These are phyloP conservation scores for Arothron firmamentum DNA, from an alignment of 2,113 vertebrate genomes.

Conservation along the genomic window DNA sequence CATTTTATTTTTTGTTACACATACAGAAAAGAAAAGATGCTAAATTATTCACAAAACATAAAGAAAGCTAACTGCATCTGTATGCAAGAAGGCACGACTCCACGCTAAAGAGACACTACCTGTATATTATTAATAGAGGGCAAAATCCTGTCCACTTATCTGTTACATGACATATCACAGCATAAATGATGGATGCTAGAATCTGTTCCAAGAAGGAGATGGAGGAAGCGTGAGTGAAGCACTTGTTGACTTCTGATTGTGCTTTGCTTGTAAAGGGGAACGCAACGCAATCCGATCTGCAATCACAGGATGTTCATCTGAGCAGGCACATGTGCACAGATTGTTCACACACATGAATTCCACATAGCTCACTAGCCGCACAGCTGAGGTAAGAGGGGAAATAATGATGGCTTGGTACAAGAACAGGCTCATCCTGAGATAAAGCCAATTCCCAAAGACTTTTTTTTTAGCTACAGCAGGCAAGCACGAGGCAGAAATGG, in stretches of 20 bases:
- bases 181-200: no score
- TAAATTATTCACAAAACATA: no score
- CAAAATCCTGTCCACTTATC: no score
- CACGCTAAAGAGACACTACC: no score
- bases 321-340: constrained; percentile 9
- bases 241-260: constrained; percentile 43
- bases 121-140: no score
- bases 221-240: constrained; percentile 8
- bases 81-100: no score
- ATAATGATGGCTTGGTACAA: constrained; percentile 1
- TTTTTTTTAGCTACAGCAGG: constrained; percentile 50
- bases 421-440: constrained; percentile 28
- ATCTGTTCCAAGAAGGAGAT: neutral
- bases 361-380: constrained; percentile 4
- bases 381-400: constrained; percentile 1
- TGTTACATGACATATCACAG: no score
- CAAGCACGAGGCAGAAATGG: constrained; percentile 24
- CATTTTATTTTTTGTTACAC: no score
- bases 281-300: constrained; percentile 43
- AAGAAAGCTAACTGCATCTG: no score
- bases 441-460: constrained; percentile 32
- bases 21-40: no score
- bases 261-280: constrained; percentile 33
- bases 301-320: constrained; percentile 43
- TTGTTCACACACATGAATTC: neutral